Evolutionary conservation across 2,113 vertebrate species (phyloP).

Genomic region (Clinocottus analis): DNA sequence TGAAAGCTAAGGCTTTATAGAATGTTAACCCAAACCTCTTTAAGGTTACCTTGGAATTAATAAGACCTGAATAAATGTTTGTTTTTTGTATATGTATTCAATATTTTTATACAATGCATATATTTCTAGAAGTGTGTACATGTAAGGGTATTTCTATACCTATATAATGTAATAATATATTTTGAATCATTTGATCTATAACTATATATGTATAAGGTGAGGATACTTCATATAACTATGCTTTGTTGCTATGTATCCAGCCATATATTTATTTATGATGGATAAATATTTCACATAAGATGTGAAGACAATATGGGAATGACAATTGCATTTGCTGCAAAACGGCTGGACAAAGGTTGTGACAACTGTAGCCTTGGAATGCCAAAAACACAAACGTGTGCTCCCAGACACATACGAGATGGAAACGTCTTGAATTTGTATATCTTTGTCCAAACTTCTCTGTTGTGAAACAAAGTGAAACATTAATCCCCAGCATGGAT

Average conservation of each 20-base stretch:
- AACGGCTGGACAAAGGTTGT: neutral
- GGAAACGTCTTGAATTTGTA: no score
- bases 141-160: neutral
- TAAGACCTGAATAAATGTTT: neutral
- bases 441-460: no score
- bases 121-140: neutral
- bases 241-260: neutral
- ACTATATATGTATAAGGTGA: neutral
- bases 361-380: neutral
- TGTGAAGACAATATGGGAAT: neutral
- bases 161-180: neutral
- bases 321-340: neutral
- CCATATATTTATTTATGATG: neutral
- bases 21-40: constrained; percentile 1
- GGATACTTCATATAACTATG: neutral
- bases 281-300: no score
- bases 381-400: neutral
- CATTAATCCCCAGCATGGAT: no score
- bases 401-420: no score
- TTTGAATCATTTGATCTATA: neutral
- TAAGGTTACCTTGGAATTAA: neutral
- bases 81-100: neutral
- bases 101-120: neutral
- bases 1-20: neutral
- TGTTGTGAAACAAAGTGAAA: no score